Conservation (phyloP, 2,113 vertebrate genomes). For the Mustelus asterias region DNA sequence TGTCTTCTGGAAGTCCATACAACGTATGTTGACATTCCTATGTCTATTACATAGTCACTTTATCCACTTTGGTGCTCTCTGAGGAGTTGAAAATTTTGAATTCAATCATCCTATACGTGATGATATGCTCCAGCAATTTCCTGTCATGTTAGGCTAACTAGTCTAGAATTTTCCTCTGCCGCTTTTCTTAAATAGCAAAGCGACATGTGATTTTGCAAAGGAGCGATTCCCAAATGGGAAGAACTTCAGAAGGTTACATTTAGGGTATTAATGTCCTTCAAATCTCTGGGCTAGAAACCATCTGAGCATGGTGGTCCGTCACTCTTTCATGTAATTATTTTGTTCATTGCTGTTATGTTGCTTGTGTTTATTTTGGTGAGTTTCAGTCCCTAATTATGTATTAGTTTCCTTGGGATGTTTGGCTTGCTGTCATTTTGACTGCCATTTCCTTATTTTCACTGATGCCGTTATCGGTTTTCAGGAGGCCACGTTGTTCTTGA, state of each 20-base stretch:
- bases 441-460: neutral
- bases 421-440: neutral
- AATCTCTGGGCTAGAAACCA: neutral
- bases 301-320: neutral
- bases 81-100: neutral
- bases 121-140: neutral
- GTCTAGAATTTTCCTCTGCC: neutral
- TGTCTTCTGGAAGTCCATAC: neutral
- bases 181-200: neutral
- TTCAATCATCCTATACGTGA: neutral
- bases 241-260: neutral
- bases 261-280: neutral
- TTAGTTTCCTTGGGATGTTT: neutral
- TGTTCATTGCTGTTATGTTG: neutral
- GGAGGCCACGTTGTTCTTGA: neutral
- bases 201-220: neutral
- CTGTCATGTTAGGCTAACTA: neutral
- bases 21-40: too few relatives aligned
- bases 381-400: neutral
- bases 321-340: neutral
- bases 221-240: neutral
- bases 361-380: neutral
- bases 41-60: neutral
- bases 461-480: neutral
- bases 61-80: neutral